Conservation (phyloP, 1,140 invertebrate species). For the Protaetia brevitarsis region DNA sequence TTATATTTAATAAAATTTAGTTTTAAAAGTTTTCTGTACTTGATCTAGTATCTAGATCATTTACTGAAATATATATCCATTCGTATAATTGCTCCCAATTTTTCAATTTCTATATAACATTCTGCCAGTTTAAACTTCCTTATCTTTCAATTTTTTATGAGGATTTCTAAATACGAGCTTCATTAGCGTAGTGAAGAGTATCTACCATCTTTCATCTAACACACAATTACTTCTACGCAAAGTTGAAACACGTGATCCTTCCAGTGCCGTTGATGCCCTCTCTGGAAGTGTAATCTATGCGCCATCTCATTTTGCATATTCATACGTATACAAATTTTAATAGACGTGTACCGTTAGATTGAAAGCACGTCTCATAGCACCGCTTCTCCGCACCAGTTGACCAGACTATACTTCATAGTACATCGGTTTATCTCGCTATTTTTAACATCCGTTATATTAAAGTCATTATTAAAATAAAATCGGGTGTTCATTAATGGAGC, state of each 20-base stretch:
- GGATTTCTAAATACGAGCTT: no score
- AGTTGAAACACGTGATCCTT: neutral
- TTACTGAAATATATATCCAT: no score
- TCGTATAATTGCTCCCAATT: no score
- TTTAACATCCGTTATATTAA: neutral
- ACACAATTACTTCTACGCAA: neutral
- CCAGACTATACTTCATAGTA: no score
- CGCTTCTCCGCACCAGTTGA: neutral
- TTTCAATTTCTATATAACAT: no score
- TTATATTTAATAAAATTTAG: no score
- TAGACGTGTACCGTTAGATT: neutral
- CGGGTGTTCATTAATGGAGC: neutral
- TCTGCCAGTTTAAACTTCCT: no score
- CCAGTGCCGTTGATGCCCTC: neutral
- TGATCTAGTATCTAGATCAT: no score
- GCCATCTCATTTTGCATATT: neutral
- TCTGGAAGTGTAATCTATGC: neutral
- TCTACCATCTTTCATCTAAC: neutral
- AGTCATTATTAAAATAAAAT: neutral
- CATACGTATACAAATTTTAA: conserved; percentile 7
- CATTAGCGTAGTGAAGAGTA: no score
- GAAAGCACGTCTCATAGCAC: neutral
- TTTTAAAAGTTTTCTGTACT: no score
- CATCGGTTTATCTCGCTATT: no score
- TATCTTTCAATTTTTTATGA: no score